phyloP scores from a whole-genome alignment of 2,113 vertebrate genomes.

The Hemicordylus capensis region DNA sequence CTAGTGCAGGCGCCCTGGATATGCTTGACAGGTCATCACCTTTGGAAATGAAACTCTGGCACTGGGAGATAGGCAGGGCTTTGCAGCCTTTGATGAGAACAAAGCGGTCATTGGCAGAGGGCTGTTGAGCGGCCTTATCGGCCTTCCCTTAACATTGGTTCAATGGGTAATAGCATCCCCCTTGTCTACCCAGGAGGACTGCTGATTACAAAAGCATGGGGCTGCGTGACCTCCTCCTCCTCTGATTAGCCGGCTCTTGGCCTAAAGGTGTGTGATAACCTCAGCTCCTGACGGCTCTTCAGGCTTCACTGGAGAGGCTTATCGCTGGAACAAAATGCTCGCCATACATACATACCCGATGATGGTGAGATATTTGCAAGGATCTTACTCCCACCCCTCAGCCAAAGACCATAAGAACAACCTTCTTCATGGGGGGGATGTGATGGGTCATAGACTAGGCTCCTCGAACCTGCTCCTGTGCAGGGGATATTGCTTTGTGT shows the following conservation, averaged over 20 bases:
- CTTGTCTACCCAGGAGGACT: not conserved
- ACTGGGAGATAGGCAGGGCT: not conserved
- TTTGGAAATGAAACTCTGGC: not conserved
- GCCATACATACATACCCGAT: not conserved
- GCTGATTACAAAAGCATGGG: not conserved
- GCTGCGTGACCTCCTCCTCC: not conserved
- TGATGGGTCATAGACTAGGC: not conserved
- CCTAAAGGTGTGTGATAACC: conserved; percentile 18
- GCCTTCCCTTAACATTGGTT: not conserved
- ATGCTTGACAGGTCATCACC: not conserved
- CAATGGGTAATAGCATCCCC: not conserved
- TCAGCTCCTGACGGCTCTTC: not conserved
- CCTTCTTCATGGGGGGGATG: not conserved
- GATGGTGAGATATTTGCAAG: not conserved
- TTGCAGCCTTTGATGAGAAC: not conserved
- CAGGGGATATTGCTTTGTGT: not conserved
- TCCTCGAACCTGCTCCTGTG: not conserved
- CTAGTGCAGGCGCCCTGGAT: not conserved
- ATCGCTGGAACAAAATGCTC: not conserved
- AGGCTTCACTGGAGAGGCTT: not conserved
- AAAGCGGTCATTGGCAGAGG: not conserved
- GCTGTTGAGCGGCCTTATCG: not conserved
- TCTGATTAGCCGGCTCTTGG: conserved; percentile 1
- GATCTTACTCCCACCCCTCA: too few relatives aligned
- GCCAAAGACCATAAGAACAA: not conserved